Evolutionary conservation across 2,888 invertebrate species (phyloP).

Genomic region (Pseudococcus viburni): DNA sequence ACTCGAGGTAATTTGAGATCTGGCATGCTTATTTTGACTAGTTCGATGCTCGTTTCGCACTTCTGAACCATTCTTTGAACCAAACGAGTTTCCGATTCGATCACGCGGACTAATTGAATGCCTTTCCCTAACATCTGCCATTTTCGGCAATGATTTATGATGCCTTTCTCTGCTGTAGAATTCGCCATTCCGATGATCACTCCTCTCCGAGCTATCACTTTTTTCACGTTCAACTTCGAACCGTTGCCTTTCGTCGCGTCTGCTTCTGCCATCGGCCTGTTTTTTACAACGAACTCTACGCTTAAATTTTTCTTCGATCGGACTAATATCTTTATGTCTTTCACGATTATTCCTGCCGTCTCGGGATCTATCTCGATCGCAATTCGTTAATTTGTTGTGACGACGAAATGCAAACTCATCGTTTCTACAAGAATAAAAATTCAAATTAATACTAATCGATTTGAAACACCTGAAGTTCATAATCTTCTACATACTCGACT

Average conservation of each 20-base stretch:
- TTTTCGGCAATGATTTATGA: too few species aligned
- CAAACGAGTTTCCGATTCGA: too few species aligned
- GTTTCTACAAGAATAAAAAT: neutral
- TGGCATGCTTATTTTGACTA: too few species aligned
- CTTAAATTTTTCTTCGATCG: neutral
- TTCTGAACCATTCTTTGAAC: too few species aligned
- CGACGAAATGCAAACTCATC: conserved; percentile 5
- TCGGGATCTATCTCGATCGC: neutral
- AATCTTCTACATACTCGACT: conserved; percentile 47
- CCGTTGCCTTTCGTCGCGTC: neutral
- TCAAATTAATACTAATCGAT: neutral
- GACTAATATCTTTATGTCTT: neutral
- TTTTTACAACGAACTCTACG: neutral
- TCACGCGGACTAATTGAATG: too few species aligned
- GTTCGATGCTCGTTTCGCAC: too few species aligned
- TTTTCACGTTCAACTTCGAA: neutral
- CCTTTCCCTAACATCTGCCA: too few species aligned
- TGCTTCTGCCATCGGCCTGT: neutral
- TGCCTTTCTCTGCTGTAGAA: too few species aligned
- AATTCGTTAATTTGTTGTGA: neutral
- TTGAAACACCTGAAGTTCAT: neutral
- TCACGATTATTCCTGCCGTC: neutral
- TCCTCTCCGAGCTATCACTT: neutral
- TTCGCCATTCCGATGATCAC: neutral
- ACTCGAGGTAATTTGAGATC: too few species aligned